Conservation (phyloP, 2,888 invertebrate species). For the Neria commutata region DNA sequence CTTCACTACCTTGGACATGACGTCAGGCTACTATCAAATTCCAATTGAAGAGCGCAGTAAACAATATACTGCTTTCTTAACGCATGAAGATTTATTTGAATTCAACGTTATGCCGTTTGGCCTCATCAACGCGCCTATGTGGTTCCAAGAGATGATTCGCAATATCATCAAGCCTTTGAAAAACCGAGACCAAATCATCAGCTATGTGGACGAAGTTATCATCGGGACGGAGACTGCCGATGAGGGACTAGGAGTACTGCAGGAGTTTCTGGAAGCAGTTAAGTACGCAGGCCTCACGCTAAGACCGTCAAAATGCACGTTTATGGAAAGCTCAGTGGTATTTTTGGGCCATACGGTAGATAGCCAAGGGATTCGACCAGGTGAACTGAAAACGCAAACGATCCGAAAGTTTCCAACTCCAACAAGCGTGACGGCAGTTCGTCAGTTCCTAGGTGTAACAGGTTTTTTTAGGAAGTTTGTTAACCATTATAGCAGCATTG, state of each 20-base stretch:
- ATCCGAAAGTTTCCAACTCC: no score
- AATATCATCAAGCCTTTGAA: constrained; percentile 10
- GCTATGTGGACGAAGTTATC: constrained; percentile 16
- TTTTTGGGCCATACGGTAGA: constrained; percentile 20
- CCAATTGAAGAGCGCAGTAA: constrained; percentile 32
- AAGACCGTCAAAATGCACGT: constrained; percentile 19
- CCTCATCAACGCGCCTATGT: constrained; percentile 42
- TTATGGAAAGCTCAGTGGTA: constrained; percentile 7
- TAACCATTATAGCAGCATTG: not conserved
- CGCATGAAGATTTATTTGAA: constrained; percentile 46
- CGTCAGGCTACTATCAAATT: constrained; percentile 42
- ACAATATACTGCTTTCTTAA: constrained; percentile 45
- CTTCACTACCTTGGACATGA: constrained; percentile 46
- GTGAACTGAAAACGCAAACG: no score
- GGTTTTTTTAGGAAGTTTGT: no score
- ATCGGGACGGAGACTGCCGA: constrained; percentile 1
- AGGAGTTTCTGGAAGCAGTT: constrained; percentile 12
- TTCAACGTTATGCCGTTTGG: constrained; percentile 49
- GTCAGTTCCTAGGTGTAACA: no score
- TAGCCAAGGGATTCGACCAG: no score
- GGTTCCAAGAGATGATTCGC: constrained; percentile 45
- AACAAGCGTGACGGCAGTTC: no score
- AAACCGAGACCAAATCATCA: constrained; percentile 1
- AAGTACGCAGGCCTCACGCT: constrained; percentile 15
- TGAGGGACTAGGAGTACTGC: not conserved